These are phyloP conservation scores for Gymnothorax javanicus DNA, from an alignment of 2,797 vertebrate species.

Conservation along the genomic window DNA sequence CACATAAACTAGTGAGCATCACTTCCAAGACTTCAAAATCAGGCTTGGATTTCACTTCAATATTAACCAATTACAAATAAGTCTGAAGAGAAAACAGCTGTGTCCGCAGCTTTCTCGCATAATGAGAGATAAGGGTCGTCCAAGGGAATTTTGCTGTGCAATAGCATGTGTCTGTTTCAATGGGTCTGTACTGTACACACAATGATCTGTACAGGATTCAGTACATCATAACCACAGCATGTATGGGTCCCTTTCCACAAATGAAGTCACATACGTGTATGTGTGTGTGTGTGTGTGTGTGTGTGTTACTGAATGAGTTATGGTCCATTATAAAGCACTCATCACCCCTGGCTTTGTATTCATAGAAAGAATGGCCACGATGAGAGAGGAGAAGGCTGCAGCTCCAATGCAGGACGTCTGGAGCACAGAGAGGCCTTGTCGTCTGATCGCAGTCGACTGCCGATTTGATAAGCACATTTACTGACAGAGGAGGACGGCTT, in stretches of 20 bases:
- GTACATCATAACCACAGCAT: neutral
- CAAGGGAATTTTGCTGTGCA: neutral
- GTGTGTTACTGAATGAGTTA: neutral
- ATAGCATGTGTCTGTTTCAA: neutral
- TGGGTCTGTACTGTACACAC: neutral
- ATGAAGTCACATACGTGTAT: neutral
- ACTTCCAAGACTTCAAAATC: neutral
- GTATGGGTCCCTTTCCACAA: neutral
- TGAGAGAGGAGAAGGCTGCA: constrained; percentile 13
- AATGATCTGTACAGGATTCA: neutral
- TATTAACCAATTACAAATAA: neutral
- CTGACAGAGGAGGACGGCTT: neutral
- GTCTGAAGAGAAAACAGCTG: neutral
- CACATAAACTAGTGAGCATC: neutral
- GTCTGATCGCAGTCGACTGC: neutral
- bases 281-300: neutral
- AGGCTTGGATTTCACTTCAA: neutral
- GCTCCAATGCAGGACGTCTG: neutral
- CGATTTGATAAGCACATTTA: neutral
- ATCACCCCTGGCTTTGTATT: constrained; percentile 65
- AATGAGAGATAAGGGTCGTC: neutral
- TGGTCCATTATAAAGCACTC: neutral
- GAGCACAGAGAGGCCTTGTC: neutral
- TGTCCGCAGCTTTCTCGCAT: neutral
- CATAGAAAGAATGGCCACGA: constrained; percentile 71